phyloP scores from a whole-genome alignment of 1,140 invertebrate species.

The Dinoponera quadriceps region DNA sequence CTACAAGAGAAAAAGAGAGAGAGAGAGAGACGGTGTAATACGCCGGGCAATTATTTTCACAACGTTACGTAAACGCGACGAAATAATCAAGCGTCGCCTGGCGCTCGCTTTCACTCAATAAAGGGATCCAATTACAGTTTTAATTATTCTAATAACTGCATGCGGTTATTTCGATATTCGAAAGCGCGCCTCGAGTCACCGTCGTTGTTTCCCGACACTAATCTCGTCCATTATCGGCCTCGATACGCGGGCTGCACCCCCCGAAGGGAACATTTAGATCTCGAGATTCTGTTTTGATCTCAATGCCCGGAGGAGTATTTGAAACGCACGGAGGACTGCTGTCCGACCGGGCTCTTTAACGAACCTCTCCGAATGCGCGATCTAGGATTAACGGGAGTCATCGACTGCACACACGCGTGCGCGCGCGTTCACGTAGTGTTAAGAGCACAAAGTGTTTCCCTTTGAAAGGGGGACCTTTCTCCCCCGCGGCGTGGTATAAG shows the following conservation, averaged over 20 bases:
- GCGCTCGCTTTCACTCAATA: conserved; percentile 57
- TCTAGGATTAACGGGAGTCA: conserved; percentile 29
- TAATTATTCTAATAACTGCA: conserved; percentile 52
- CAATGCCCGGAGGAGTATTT: not conserved
- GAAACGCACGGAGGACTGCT: not conserved
- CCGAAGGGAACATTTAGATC: not conserved
- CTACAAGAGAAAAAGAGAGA: too few species aligned
- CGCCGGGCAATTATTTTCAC: conserved; percentile 49
- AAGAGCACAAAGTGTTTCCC: conserved; percentile 16
- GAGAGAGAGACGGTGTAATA: conserved; percentile 21
- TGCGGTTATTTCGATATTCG: not conserved
- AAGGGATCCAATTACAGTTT: conserved; percentile 49
- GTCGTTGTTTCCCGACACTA: not conserved
- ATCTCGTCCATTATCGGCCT: not conserved
- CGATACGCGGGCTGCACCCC: too few species aligned
- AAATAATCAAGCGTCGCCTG: conserved; percentile 39
- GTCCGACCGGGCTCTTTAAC: not conserved
- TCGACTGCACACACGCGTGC: not conserved
- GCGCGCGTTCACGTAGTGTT: not conserved
- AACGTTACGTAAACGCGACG: conserved; percentile 34
- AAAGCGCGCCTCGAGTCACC: conserved; percentile 2
- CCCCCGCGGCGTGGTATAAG: not conserved
- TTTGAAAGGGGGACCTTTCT: not conserved
- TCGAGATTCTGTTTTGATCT: not conserved
- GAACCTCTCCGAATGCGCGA: not conserved